Base-by-base conservation (phyloP, 2,888 invertebrate species). In the Pycnomerus fuliginosus region DNA sequence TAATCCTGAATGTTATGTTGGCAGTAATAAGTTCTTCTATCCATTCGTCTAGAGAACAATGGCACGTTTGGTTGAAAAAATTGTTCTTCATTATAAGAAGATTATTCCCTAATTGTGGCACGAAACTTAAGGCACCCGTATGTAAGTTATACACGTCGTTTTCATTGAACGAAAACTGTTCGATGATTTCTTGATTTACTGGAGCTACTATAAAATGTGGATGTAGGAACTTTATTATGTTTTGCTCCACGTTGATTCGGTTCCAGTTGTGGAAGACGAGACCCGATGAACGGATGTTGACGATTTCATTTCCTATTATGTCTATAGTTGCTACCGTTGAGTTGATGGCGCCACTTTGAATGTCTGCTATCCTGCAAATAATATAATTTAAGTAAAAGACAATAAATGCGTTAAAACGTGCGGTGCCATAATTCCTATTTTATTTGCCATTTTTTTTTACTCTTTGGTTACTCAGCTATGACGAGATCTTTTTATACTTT, bases 201-300 rank as follows among this genome's bases (percentile, higher is more conserved):
- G 70, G 65, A 1, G 71, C 68, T 8, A 72, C 64, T 12, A 72
- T 60, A 60, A 75, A 60, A 56, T 73, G 57, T 67, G 45, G 25
- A 23, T 58, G 76, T 13, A 86, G 66, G 25, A 73, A 72, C 33
- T 78, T 75, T 62, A 88, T 85, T 5, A 79, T 76, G 64, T 86
- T 87, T 56, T 79, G 74, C 52, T 81, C 79, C 57, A 87, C 77
- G 30, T 70, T 67, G 16, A 87, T 73, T 55, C 72, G 76, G 61
- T 81, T 84, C 81, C 84, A 85, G 4, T 80, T 78, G 22, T 78
- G 75, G n/a, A 88, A 68, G 14, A 76, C 75, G 39, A 87, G 78
- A n/a, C 83, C 82, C 39, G 73, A 74, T 5, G 75, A 71, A 38
- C 75, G 74, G 23, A 87, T 75, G 30, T 69, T 72, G 36, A 76